Percentiles rank a stretch among this genome's conserved stretches.
These are phyloP conservation scores for Ormyrus rosae DNA, from an alignment of 2,888 invertebrate genomes.

Conservation along the genomic window DNA sequence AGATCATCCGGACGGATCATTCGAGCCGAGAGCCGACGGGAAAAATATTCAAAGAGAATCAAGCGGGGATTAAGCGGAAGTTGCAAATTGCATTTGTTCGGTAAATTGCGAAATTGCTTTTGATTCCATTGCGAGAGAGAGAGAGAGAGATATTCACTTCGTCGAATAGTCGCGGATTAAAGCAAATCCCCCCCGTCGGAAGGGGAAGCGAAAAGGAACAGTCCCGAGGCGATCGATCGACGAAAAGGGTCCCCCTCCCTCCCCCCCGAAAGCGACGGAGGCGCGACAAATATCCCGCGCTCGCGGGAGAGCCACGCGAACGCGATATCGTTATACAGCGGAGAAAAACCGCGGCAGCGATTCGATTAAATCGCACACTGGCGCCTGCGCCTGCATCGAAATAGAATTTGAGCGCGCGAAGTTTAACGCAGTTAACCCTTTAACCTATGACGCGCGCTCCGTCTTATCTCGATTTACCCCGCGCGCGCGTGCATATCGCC, in stretches of 20 bases:
- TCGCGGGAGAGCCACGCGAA: slow-evolving; percentile 4
- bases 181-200: too few relatives aligned
- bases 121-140: too few relatives aligned
- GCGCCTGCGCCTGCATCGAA: slow-evolving; percentile 22
- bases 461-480: slow-evolving; percentile 41
- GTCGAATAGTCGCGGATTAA: too few relatives aligned
- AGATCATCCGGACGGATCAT: not conserved
- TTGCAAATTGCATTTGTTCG: too few relatives aligned
- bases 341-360: not conserved
- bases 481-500: not conserved
- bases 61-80: too few relatives aligned
- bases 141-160: too few relatives aligned
- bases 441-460: slow-evolving; percentile 53
- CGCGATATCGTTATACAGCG: not conserved
- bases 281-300: not conserved
- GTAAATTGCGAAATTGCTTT: too few relatives aligned
- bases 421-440: slow-evolving; percentile 45
- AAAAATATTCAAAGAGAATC: not conserved
- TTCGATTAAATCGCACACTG: slow-evolving; percentile 4
- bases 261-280: not conserved
- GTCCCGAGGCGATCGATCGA: not conserved
- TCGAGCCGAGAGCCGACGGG: not conserved
- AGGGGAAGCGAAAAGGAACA: too few relatives aligned
- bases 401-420: slow-evolving; percentile 33
- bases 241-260: not conserved